These are phyloP conservation scores for Lobophora halterata DNA, from an alignment of 2,888 invertebrate genomes.

Conservation along the genomic window DNA sequence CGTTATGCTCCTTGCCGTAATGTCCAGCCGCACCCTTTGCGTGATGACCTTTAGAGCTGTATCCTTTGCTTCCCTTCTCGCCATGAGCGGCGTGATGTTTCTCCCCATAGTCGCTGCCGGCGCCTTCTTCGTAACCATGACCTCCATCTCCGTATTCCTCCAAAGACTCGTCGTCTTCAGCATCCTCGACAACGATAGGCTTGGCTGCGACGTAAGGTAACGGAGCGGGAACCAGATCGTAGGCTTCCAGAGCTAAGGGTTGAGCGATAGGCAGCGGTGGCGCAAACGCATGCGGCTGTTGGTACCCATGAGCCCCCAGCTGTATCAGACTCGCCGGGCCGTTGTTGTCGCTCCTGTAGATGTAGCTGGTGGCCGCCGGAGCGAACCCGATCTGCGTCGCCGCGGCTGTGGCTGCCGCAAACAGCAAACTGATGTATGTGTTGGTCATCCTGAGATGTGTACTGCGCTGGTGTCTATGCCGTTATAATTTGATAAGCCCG, in stretches of 20 bases:
- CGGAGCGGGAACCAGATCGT: slow-evolving; percentile 56
- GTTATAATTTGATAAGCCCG: slow-evolving; percentile 67
- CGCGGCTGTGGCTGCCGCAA: slow-evolving; percentile 47
- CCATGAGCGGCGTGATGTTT: slow-evolving; percentile 75
- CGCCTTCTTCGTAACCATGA: slow-evolving; percentile 58
- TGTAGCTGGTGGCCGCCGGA: slow-evolving; percentile 78
- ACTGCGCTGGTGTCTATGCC: slow-evolving; percentile 52
- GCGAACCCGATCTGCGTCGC: slow-evolving; percentile 65
- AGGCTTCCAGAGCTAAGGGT: slow-evolving; percentile 52
- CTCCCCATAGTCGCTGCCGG: slow-evolving; percentile 70
- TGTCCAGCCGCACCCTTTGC: slow-evolving; percentile 80
- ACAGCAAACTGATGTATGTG: slow-evolving; percentile 48
- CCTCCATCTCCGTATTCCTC: slow-evolving; percentile 44
- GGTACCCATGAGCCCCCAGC: slow-evolving; percentile 57
- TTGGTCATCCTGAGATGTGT: slow-evolving; percentile 66
- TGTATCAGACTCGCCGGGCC: slow-evolving; percentile 73
- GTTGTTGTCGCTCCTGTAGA: slow-evolving; percentile 72
- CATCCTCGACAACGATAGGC: slow-evolving; percentile 54
- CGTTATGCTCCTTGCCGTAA: slow-evolving; percentile 75
- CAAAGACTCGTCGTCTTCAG: slow-evolving; percentile 50
- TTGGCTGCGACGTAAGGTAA: slow-evolving; percentile 63
- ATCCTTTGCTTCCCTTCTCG: slow-evolving; percentile 79
- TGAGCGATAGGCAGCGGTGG: slow-evolving; percentile 51
- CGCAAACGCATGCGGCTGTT: slow-evolving; percentile 53
- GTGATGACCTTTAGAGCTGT: slow-evolving; percentile 72